These are phyloP conservation scores for Drosophila guanche DNA, from an alignment of 1,140 invertebrate genomes.

Conservation along the genomic window DNA sequence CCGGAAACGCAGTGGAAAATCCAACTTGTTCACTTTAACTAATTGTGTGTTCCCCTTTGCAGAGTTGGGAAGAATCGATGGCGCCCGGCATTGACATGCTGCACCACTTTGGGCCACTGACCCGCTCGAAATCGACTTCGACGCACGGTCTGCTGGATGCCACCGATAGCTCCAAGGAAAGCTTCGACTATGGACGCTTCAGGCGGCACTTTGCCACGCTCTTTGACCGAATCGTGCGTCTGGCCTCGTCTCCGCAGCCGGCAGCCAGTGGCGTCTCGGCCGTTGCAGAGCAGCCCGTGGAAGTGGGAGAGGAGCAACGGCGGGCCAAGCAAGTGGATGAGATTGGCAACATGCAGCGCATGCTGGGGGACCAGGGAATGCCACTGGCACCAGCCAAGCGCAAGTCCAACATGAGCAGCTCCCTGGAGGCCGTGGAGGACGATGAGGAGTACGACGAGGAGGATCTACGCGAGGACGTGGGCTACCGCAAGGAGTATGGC, in stretches of 20 bases:
- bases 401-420: slow-evolving; percentile 44
- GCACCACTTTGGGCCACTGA: slow-evolving; percentile 78
- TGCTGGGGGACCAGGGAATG: slow-evolving; percentile 46
- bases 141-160: slow-evolving; percentile 61
- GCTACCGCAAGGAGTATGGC: slow-evolving; percentile 74
- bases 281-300: neutral
- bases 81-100: slow-evolving; percentile 80
- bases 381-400: slow-evolving; percentile 14
- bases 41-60: neutral
- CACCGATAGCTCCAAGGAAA: slow-evolving; percentile 39
- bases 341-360: slow-evolving; percentile 58
- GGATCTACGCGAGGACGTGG: slow-evolving; percentile 70
- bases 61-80: slow-evolving; percentile 83
- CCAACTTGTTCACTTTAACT: slow-evolving; percentile 4
- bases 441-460: slow-evolving; percentile 79
- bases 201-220: slow-evolving; percentile 70
- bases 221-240: slow-evolving; percentile 73
- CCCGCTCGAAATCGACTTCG: slow-evolving; percentile 66
- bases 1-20: slow-evolving; percentile 1
- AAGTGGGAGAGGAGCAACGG: neutral
- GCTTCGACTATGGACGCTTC: slow-evolving; percentile 75
- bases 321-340: slow-evolving; percentile 35
- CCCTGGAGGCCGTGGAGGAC: slow-evolving; percentile 75
- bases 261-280: slow-evolving; percentile 1
- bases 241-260: slow-evolving; percentile 51